phyloP scores from a whole-genome alignment of 1,140 invertebrate genomes.

The Leptinotarsa undecemlineata region DNA sequence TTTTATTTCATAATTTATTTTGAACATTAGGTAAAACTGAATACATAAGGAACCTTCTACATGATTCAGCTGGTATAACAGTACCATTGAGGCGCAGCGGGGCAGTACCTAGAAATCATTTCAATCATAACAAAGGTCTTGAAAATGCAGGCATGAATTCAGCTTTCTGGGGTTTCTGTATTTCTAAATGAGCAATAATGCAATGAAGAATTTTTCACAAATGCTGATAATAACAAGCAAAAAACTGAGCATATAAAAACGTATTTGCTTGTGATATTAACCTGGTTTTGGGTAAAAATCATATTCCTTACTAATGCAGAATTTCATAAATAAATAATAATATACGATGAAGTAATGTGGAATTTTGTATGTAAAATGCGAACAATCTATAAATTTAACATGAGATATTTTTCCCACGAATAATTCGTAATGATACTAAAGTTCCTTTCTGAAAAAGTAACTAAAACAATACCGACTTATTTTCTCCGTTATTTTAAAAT shows the following conservation, averaged over 20 bases:
- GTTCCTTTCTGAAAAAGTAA: no score
- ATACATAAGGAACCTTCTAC: constrained; percentile 53
- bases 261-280: no score
- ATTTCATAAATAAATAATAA: no score
- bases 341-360: no score
- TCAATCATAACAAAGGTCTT: constrained; percentile 52
- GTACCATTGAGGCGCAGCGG: constrained; percentile 49
- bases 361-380: no score
- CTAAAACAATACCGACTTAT: not conserved
- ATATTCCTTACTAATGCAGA: no score
- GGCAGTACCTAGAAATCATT: constrained; percentile 50
- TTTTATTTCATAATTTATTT: constrained; percentile 3
- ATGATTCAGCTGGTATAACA: constrained; percentile 54
- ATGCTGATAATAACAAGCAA: no score
- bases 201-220: not conserved
- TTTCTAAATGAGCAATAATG: not conserved
- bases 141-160: constrained; percentile 12
- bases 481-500: not conserved
- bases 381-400: no score
- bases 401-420: no score
- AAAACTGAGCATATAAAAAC: no score
- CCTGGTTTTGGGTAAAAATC: no score
- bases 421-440: no score
- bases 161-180: not conserved
- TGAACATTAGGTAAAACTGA: constrained; percentile 50